Evolutionary conservation across 2,888 invertebrate genomes (phyloP).

Genomic region (Agonopterix heracliana): DNA sequence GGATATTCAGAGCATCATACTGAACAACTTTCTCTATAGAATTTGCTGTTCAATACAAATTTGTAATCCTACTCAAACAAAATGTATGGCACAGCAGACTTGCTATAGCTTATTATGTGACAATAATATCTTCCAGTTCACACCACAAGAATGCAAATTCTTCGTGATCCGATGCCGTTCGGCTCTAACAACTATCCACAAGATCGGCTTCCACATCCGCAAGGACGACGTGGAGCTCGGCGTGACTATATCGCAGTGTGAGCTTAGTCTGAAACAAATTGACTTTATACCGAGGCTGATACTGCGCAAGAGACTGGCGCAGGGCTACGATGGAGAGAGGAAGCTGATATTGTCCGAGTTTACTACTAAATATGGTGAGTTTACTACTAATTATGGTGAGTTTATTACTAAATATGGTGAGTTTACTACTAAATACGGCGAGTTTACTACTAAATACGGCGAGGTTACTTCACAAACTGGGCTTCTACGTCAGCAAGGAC

Average conservation of each 20-base stretch:
- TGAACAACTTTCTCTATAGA: too few species aligned
- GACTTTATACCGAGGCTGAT: slow-evolving; percentile 45
- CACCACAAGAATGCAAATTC: slow-evolving; percentile 46
- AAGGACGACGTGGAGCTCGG: slow-evolving; percentile 32
- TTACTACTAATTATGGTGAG: too few species aligned
- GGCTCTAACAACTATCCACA: slow-evolving; percentile 44
- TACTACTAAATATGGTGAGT: slow-evolving; percentile 44
- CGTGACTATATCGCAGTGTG: slow-evolving; percentile 27
- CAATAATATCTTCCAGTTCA: slow-evolving; percentile 31
- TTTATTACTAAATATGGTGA: too few species aligned
- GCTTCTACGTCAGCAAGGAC: slow-evolving; percentile 35
- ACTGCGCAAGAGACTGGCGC: slow-evolving; percentile 31
- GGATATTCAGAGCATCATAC: too few species aligned
- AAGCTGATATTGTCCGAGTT: slow-evolving; percentile 43
- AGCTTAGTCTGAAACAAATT: slow-evolving; percentile 26
- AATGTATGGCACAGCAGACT: too few species aligned
- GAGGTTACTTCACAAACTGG: too few species aligned
- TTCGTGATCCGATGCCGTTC: slow-evolving; percentile 36
- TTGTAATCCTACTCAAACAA: too few species aligned
- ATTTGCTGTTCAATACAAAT: too few species aligned
- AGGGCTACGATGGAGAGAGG: slow-evolving; percentile 21
- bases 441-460: too few species aligned
- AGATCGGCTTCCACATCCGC: slow-evolving; percentile 36
- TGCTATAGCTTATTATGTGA: too few species aligned
- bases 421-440: too few species aligned